phyloP scores from a whole-genome alignment of 35 echinoderm and acorn worm genomes.

The Anneissia japonica region DNA sequence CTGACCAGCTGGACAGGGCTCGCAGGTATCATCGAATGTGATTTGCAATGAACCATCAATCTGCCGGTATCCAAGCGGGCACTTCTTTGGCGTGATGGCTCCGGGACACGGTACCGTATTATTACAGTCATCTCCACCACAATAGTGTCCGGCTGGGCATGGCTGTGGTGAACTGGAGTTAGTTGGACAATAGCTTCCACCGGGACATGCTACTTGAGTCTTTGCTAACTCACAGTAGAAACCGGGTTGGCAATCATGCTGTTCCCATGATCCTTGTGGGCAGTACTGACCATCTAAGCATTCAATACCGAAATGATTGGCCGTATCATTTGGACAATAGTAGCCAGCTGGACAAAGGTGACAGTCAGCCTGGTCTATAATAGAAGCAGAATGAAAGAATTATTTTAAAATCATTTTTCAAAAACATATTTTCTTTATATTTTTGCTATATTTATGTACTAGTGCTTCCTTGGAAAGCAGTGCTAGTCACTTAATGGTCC shows the following conservation, averaged over 20 bases:
- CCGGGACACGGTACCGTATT: constrained; percentile 48
- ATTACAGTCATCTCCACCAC: constrained; percentile 58
- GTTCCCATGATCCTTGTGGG: constrained; percentile 85
- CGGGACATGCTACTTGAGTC: constrained; percentile 78
- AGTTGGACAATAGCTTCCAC: constrained; percentile 85
- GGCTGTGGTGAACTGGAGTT: constrained; percentile 75
- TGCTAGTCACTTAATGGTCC: too few relatives aligned
- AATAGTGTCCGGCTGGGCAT: constrained; percentile 86
- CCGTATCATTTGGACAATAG: constrained; percentile 94
- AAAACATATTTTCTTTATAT: too few relatives aligned
- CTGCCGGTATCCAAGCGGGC: constrained; percentile 82
- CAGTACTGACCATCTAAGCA: constrained; percentile 93
- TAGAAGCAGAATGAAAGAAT: constrained; percentile 1
- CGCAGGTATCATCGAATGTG: constrained; percentile 83
- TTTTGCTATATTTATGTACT: too few relatives aligned
- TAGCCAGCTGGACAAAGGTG: constrained; percentile 69
- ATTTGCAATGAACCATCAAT: constrained; percentile 50
- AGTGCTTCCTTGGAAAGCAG: too few relatives aligned
- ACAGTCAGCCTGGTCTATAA: constrained; percentile 67
- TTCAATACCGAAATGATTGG: constrained; percentile 60
- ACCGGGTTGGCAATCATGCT: constrained; percentile 90
- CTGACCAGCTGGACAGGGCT: constrained; percentile 75
- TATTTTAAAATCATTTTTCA: too few relatives aligned
- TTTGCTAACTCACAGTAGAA: constrained; percentile 91
- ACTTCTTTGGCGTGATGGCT: constrained; percentile 69